phyloP scores from a whole-genome alignment of 2,797 vertebrate genomes.

The Darevskia mixta region DNA sequence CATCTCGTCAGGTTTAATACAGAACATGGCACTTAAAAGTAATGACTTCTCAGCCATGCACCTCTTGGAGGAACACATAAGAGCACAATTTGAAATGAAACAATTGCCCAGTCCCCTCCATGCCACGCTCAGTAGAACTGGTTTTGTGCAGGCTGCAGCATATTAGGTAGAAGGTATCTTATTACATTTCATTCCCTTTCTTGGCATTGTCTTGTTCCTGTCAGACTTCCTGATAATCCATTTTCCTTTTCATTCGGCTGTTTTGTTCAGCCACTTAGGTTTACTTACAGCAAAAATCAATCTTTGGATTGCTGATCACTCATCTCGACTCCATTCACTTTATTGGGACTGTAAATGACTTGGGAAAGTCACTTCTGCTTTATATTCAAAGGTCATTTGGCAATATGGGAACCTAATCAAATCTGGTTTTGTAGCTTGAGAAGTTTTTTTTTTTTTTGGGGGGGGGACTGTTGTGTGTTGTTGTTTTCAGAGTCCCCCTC shows the following conservation, averaged over 20 bases:
- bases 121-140: slow-evolving; percentile 40
- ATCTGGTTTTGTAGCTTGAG: slow-evolving; percentile 43
- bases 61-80: not conserved
- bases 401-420: slow-evolving; percentile 57
- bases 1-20: not conserved
- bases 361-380: slow-evolving; percentile 67
- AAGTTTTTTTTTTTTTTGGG: slow-evolving; percentile 35
- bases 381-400: slow-evolving; percentile 71
- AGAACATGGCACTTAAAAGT: not conserved
- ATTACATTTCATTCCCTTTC: slow-evolving; percentile 72
- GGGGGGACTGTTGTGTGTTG: not conserved
- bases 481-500: not conserved
- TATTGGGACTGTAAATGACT: slow-evolving; percentile 63
- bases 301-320: slow-evolving; percentile 68
- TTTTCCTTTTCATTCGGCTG: slow-evolving; percentile 68
- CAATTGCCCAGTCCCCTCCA: not conserved
- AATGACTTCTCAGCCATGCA: not conserved
- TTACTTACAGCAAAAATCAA: slow-evolving; percentile 66
- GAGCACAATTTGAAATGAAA: slow-evolving; percentile 41
- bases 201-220: slow-evolving; percentile 69
- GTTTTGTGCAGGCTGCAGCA: slow-evolving; percentile 59
- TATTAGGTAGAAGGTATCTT: slow-evolving; percentile 64
- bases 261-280: slow-evolving; percentile 58
- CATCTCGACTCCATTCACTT: slow-evolving; percentile 61
- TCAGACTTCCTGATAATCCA: slow-evolving; percentile 69